Evolutionary conservation across 92 coral and sea anemone species (phyloP), one percentile per base, ranked within the genome.

Genomic region (Parazoanthus atlanticus): DNA sequence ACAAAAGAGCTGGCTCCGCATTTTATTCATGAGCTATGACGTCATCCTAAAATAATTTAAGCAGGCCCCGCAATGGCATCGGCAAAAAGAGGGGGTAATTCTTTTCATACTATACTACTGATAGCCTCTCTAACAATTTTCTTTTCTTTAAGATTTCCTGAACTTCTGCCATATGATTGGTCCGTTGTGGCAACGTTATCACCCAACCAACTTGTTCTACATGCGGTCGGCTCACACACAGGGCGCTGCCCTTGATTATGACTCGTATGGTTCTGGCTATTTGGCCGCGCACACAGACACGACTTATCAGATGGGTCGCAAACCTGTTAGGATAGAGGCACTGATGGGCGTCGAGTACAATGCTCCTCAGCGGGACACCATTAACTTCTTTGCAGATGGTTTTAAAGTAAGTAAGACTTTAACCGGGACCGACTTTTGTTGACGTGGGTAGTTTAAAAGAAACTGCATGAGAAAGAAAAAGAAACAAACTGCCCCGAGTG

Each of bases 221-320:
- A 41, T 85, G 88, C 88, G 88, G 5, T 85, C 88, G 26, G 81
- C 88, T 71, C 80, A 85, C 69, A 72, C 28, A 7, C 12, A 72
- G 23, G 88, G 88, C 2, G 88, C 88, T 1, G 31, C 81, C 7
- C 80, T 85, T 1, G 88, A 85, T 13, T 69, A 85, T 19, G 88
- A 85, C 69, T 85, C 88, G 41, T 85, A 85, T 10, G 88, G 88
- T 1, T 40, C 88, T 2, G 88, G 81, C 16, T 85, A 85, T 19
- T 41, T 85, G 70, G 88, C 88, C 9, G 88, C 88, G 6, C 88
- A 85, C 81, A 85, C 88, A 30, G 88, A 85, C 52, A 73, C 88
- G 1, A 85, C 81, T 1, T 85, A 85, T 13, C 88, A 85, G 31
- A 85, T 85, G 79, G 78, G 47, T 7, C 88, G 88, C 25, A 85